Evolutionary conservation across 2,797 vertebrate genomes (phyloP), one percentile per base, ranked within the genome.

Genomic region (Tapirus indicus): DNA sequence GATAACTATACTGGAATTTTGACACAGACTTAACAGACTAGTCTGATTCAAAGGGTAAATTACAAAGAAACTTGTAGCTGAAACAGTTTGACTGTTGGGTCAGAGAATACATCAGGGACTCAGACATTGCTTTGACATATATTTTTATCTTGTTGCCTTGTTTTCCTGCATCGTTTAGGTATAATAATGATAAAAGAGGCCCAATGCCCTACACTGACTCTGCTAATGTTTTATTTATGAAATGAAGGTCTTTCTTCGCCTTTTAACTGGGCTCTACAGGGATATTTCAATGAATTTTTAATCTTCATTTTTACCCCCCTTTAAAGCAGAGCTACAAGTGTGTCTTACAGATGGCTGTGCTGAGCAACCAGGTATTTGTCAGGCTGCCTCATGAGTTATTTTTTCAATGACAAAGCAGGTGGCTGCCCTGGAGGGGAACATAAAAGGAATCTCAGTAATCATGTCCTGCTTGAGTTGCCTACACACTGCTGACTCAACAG

Each of bases 401-500:
- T 95, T 98, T 96, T 90, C 96, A 98, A 17, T 93, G 96, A 93
- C 49, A 98, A 97, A 98, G 97, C 97, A 98, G 88, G 92, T 98
- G 94, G 68, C 68, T 98, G 74, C 62, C 91, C 97, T 92, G 91
- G 92, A 97, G 96, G 98, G 95, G 56, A 96, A 79, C 58, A 96
- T 93, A 92, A 98, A 97, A 98, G 80, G 93, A 97, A 98, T 98
- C 83, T 96, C 88, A 88, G 97, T 89, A 98, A 98, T 98, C 92
- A 82, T 96, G 90, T 14, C 93, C 80, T 90, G 54, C 68, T 98
- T 98, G 83, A 95, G 88, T 75, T 97, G 88, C 41, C 86, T 98
- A 94, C 82, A 72, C 77, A 94, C 62, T 84, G 83, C 98, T 98
- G 97, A 98, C 91, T 98, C 97, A 98, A 98, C 96, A 97, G 91